phyloP scores from a whole-genome alignment of 2,888 invertebrate genomes.

The Orthosia incerta region DNA sequence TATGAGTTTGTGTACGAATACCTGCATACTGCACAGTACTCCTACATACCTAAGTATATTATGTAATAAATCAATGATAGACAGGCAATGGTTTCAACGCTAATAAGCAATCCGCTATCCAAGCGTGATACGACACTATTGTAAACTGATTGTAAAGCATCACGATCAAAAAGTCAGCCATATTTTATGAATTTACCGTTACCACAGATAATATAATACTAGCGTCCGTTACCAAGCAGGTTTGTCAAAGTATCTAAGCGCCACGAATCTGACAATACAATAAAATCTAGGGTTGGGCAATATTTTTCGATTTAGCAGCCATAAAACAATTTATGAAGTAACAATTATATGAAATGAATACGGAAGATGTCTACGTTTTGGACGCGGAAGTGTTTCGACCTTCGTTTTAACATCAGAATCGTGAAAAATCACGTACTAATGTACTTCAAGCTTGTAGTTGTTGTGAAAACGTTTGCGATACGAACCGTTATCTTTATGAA shows the following conservation, averaged over 20 bases:
- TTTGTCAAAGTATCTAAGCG: conserved; percentile 37
- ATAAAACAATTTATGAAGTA: conserved; percentile 44
- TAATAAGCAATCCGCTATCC: conserved; percentile 25
- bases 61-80: neutral
- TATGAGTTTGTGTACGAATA: neutral
- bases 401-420: conserved; percentile 68
- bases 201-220: neutral
- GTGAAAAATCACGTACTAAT: conserved; percentile 74
- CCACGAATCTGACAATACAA: conserved; percentile 25
- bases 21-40: neutral
- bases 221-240: conserved; percentile 34
- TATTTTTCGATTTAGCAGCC: conserved; percentile 23
- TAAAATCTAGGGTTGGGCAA: conserved; percentile 19
- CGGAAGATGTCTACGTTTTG: conserved; percentile 68
- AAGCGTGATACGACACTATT: conserved; percentile 40
- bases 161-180: conserved; percentile 17
- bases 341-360: conserved; percentile 58
- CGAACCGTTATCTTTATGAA: conserved; percentile 54
- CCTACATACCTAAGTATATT: too few relatives aligned
- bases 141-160: conserved; percentile 22
- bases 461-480: conserved; percentile 67
- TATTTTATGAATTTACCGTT: conserved; percentile 39
- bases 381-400: conserved; percentile 74
- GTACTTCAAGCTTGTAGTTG: conserved; percentile 50
- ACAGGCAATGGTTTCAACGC: conserved; percentile 19